A percentile compares a stretch with the other conserved stretches of the same genome.
phyloP scores from a whole-genome alignment of 1,140 invertebrate genomes.

The Drosophila varians region DNA sequence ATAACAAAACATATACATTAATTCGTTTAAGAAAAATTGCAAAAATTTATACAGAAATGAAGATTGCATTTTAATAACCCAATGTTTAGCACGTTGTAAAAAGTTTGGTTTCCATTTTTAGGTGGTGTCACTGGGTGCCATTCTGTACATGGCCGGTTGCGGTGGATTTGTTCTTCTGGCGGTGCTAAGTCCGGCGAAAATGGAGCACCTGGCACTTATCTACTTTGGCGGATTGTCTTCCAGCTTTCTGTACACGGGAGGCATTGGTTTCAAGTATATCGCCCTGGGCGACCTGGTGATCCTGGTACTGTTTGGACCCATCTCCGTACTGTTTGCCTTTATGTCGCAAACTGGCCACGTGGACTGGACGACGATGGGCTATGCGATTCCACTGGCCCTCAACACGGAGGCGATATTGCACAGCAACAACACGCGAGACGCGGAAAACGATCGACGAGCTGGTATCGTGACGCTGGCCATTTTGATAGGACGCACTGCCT shows the following conservation, averaged over 20 bases:
- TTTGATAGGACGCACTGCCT: conserved; percentile 94
- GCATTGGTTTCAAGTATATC: conserved; percentile 97
- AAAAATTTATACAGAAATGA: background rate
- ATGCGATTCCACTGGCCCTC: conserved; percentile 95
- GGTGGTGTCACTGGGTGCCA: conserved; percentile 93
- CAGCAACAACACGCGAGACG: conserved; percentile 96
- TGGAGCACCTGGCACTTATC: conserved; percentile 96
- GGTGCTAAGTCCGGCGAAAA: conserved; percentile 92
- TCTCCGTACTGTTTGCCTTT: conserved; percentile 97
- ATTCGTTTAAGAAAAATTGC: background rate
- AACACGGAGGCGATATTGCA: conserved; percentile 98
- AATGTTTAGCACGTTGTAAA: too few species aligned
- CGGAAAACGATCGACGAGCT: conserved; percentile 92
- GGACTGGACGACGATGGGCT: conserved; percentile 94
- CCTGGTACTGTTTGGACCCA: conserved; percentile 96
- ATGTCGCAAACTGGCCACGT: conserved; percentile 94
- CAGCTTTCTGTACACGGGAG: conserved; percentile 96
- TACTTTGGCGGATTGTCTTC: conserved; percentile 98
- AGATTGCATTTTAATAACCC: too few species aligned
- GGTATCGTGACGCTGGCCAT: conserved; percentile 97
- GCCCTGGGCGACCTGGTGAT: conserved; percentile 95
- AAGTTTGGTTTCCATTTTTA: conserved; percentile 31
- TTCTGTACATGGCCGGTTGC: conserved; percentile 94
- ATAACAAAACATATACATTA: background rate
- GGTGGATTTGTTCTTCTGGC: conserved; percentile 93